These are phyloP conservation scores for Lytechinus variegatus DNA, from an alignment of 35 echinoderm and acorn worm genomes.

Conservation along the genomic window DNA sequence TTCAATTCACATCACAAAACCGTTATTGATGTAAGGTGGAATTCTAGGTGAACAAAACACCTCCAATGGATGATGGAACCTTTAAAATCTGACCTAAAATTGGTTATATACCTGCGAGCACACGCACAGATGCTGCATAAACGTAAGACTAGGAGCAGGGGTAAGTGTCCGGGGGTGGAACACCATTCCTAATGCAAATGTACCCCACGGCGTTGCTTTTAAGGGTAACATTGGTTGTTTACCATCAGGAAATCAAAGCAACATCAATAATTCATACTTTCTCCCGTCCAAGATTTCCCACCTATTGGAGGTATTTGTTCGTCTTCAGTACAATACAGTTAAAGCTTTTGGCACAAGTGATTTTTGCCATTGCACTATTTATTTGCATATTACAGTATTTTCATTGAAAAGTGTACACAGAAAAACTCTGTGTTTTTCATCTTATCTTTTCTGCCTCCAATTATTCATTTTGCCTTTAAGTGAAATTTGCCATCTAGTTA, in stretches of 20 bases:
- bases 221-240: not conserved
- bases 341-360: not conserved
- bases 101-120: not conserved
- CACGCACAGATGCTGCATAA: not conserved
- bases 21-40: not conserved
- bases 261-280: not conserved
- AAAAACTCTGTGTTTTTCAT: too few species aligned
- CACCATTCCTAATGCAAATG: not conserved
- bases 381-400: too few species aligned
- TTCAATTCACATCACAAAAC: not conserved
- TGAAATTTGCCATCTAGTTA: too few species aligned
- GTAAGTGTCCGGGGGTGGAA: not conserved
- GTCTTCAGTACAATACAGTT: not conserved
- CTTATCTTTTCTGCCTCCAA: too few species aligned
- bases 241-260: not conserved
- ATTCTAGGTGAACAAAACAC: not conserved
- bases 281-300: too few species aligned
- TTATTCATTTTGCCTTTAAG: too few species aligned
- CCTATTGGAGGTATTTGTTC: not conserved
- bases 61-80: not conserved
- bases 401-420: too few species aligned
- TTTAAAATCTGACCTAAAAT: not conserved
- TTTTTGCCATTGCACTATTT: not conserved
- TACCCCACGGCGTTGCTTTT: not conserved
- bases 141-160: not conserved